Evolutionary conservation across 2,113 vertebrate species (phyloP).

Genomic region (Pseudorectes ferrugineus): DNA sequence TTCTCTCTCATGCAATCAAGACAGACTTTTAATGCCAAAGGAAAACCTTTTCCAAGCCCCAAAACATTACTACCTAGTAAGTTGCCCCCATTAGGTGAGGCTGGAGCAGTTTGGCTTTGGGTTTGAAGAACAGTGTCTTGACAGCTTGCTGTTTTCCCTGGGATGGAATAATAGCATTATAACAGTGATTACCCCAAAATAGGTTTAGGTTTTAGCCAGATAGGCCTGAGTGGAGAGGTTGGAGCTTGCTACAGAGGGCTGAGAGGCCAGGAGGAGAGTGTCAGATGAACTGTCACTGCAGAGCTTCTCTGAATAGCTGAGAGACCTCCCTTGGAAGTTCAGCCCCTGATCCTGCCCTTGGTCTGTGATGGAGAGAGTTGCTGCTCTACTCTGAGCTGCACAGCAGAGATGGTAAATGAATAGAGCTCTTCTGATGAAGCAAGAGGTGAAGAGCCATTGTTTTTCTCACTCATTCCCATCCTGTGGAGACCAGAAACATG

Average conservation of each 20-base stretch:
- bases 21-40: not conserved
- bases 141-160: not conserved
- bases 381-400: not conserved
- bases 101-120: not conserved
- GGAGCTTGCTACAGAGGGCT: not conserved
- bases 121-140: not conserved
- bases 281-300: not conserved
- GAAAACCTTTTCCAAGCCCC: not conserved
- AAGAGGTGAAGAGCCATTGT: slow-evolving; percentile 53
- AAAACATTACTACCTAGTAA: not conserved
- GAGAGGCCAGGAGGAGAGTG: not conserved
- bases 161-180: not conserved
- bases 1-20: not conserved
- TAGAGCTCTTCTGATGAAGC: not conserved
- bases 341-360: not conserved
- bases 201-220: not conserved
- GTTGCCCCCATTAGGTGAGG: not conserved
- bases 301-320: not conserved
- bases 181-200: not conserved
- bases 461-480: slow-evolving; percentile 22
- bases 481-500: slow-evolving; percentile 53
- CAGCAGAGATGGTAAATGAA: not conserved
- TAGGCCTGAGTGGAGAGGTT: not conserved
- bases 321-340: not conserved
- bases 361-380: not conserved